phyloP scores from a whole-genome alignment of 2,888 invertebrate species.

The Pyrgus malvae region DNA sequence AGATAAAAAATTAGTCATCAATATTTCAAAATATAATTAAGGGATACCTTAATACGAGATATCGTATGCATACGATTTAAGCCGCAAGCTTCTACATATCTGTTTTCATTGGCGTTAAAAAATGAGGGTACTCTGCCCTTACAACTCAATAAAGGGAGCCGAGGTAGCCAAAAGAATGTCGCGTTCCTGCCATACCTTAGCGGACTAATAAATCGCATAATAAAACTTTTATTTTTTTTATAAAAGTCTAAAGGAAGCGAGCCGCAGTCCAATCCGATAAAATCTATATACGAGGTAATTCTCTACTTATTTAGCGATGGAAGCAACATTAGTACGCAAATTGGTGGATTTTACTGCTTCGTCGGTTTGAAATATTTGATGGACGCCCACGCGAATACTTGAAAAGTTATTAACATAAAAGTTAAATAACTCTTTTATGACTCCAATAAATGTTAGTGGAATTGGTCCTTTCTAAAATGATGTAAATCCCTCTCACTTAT shows the following conservation, averaged over 20 bases:
- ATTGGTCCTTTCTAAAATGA: too few species aligned
- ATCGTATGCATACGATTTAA: not conserved
- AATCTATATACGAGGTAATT: constrained; percentile 51
- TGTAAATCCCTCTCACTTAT: too few species aligned
- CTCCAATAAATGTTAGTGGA: too few species aligned
- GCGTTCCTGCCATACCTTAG: constrained; percentile 36
- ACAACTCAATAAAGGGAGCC: constrained; percentile 51
- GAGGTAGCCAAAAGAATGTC: constrained; percentile 46
- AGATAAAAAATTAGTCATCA: too few species aligned
- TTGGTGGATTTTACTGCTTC: constrained; percentile 47
- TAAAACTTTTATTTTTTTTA: constrained; percentile 60
- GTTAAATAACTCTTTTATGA: too few species aligned
- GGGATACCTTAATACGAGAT: too few species aligned
- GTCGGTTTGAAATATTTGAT: constrained; percentile 48
- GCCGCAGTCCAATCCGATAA: constrained; percentile 49
- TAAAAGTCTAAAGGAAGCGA: constrained; percentile 47
- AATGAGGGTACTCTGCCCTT: constrained; percentile 31
- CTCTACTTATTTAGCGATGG: constrained; percentile 55
- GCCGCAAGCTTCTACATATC: not conserved
- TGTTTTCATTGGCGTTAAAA: not conserved
- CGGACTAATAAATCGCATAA: constrained; percentile 56
- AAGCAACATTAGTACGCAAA: constrained; percentile 58
- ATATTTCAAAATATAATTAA: too few species aligned
- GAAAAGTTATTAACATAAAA: too few species aligned
- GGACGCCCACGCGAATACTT: constrained; percentile 44